phyloP scores from a whole-genome alignment of 37 sponge, comb jelly and placozoan genomes.

The Ianthella basta region DNA sequence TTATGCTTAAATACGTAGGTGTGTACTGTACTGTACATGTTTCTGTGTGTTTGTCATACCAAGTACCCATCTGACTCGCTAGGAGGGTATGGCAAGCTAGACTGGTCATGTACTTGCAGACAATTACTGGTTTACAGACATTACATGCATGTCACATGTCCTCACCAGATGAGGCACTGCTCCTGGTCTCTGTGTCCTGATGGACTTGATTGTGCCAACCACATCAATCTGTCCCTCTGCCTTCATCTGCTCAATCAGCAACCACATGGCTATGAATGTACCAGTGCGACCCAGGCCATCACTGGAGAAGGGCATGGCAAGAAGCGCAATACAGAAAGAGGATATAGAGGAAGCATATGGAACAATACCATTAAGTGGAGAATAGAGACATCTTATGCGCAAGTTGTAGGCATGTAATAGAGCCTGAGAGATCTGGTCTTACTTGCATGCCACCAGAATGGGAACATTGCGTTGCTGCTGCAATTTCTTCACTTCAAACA shows the following conservation, averaged over 20 bases:
- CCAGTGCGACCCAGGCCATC: slow-evolving; percentile 48
- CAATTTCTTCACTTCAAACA: not conserved
- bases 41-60: too few relatives aligned
- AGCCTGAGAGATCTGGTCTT: not conserved
- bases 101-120: too few relatives aligned
- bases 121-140: too few relatives aligned
- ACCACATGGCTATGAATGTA: slow-evolving; percentile 32
- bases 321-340: too few relatives aligned
- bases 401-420: not conserved
- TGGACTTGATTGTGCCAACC: slow-evolving; percentile 20
- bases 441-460: slow-evolving; percentile 39
- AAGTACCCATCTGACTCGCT: too few relatives aligned
- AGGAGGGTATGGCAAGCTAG: too few relatives aligned
- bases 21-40: too few relatives aligned
- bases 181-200: slow-evolving; percentile 44
- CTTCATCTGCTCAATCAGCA: slow-evolving; percentile 40
- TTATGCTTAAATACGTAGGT: too few relatives aligned
- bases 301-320: not conserved
- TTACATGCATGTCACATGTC: not conserved
- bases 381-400: too few relatives aligned
- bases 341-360: too few relatives aligned
- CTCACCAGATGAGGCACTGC: slow-evolving; percentile 28
- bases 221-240: slow-evolving; percentile 42
- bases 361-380: too few relatives aligned
- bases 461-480: not conserved